Conservation (phyloP, 2,888 invertebrate genomes). For the Caenorhabditis sp. region DNA sequence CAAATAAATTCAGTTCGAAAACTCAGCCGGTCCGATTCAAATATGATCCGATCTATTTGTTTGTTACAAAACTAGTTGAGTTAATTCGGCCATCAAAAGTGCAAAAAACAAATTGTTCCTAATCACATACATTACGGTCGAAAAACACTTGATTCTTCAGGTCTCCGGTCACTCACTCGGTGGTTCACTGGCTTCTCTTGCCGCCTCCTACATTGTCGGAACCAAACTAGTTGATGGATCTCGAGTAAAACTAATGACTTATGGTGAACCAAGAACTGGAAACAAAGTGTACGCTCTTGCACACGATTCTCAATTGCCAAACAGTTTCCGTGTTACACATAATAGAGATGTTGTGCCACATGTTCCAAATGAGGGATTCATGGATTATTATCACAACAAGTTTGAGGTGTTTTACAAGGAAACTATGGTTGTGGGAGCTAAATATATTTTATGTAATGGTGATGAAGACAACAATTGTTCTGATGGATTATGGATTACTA, state of each 20-base stretch:
- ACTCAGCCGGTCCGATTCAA: no score
- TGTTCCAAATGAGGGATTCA: constrained; percentile 51
- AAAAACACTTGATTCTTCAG: constrained; percentile 19
- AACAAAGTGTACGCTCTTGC: constrained; percentile 51
- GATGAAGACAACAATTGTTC: constrained; percentile 53
- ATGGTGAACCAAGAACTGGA: constrained; percentile 60
- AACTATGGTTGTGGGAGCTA: constrained; percentile 38
- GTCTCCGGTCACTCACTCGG: constrained; percentile 58
- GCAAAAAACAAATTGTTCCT: not conserved
- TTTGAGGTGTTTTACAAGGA: constrained; percentile 51
- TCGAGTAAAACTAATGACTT: constrained; percentile 52
- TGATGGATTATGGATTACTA: constrained; percentile 51
- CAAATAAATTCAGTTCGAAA: no score
- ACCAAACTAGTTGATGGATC: constrained; percentile 34
- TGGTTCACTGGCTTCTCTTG: constrained; percentile 58
- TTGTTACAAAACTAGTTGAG: no score
- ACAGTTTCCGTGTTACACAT: constrained; percentile 55
- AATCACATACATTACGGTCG: not conserved
- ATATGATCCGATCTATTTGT: no score
- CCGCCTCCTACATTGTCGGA: constrained; percentile 51
- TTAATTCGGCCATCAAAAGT: not conserved
- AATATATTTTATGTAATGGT: constrained; percentile 30
- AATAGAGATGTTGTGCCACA: constrained; percentile 57
- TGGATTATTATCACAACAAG: constrained; percentile 56
- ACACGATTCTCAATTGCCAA: constrained; percentile 50